Evolutionary conservation across 2,888 invertebrate species (phyloP).

Genomic region (Criorhina ranunculi): DNA sequence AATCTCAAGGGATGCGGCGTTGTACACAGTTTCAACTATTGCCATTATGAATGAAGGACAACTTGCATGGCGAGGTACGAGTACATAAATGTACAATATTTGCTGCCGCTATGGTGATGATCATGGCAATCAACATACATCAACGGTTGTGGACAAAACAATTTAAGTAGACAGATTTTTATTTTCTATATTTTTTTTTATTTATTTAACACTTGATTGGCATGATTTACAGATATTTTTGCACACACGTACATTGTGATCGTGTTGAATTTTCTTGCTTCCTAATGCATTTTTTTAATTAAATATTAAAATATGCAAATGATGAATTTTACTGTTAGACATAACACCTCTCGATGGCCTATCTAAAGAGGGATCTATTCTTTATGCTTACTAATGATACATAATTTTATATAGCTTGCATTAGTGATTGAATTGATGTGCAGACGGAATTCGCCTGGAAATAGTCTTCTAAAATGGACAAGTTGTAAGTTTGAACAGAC

Average conservation of each 20-base stretch:
- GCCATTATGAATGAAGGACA: slow-evolving; percentile 50
- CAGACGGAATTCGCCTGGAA: neutral
- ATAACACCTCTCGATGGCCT: too few relatives aligned
- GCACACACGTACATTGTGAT: neutral
- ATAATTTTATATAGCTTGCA: neutral
- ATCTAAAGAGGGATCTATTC: neutral
- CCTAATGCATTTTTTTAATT: slow-evolving; percentile 23
- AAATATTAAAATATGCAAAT: slow-evolving; percentile 1
- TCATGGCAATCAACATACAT: slow-evolving; percentile 40
- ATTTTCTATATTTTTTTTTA: neutral
- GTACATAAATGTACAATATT: slow-evolving; percentile 42
- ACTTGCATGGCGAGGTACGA: slow-evolving; percentile 53
- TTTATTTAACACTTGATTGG: slow-evolving; percentile 42
- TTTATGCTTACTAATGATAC: neutral
- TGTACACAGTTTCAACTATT: slow-evolving; percentile 24
- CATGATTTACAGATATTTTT: slow-evolving; percentile 38
- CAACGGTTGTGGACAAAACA: slow-evolving; percentile 45
- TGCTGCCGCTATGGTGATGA: slow-evolving; percentile 36
- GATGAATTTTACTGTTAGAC: neutral
- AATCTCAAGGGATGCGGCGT: slow-evolving; percentile 61
- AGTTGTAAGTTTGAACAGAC: neutral
- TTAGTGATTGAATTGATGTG: neutral
- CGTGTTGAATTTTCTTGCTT: neutral
- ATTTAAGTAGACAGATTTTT: slow-evolving; percentile 1
- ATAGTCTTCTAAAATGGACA: neutral